Conservation (phyloP, 2,113 vertebrate genomes). For the Anhinga rufa region DNA sequence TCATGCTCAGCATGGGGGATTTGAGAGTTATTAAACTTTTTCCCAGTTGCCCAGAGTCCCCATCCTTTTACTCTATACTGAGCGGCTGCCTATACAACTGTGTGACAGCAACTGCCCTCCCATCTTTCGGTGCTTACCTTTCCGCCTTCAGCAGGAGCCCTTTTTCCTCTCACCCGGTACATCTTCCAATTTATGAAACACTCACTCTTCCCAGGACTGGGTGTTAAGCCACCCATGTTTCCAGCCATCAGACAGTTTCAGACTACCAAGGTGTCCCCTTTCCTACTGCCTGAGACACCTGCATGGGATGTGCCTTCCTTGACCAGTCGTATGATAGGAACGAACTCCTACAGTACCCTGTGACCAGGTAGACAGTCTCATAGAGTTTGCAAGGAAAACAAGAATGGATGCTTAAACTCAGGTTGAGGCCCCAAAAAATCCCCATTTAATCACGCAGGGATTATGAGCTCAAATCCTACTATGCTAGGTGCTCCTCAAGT, state of each 20-base stretch:
- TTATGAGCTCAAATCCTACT: not conserved
- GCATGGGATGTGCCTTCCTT: not conserved
- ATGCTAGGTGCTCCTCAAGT: not conserved
- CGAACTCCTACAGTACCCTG: rapidly evolving
- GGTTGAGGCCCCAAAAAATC: not conserved
- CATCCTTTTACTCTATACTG: not conserved
- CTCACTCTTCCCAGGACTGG: not conserved
- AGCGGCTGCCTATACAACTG: rapidly evolving
- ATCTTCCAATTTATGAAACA: not conserved
- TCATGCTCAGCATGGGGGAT: not conserved
- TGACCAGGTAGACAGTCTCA: not conserved
- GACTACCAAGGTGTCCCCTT: not conserved
- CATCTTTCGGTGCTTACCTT: not conserved
- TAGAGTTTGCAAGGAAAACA: not conserved
- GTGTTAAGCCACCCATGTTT: not conserved
- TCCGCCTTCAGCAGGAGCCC: not conserved
- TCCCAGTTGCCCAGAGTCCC: not conserved
- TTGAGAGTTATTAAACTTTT: not conserved
- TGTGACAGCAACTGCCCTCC: not conserved
- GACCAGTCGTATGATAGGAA: not conserved
- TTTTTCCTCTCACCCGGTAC: not conserved
- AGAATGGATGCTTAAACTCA: not conserved
- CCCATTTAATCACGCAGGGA: not conserved
- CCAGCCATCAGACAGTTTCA: not conserved
- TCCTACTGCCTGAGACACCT: not conserved